Percentiles rank a stretch among this genome's conserved stretches.
phyloP scores from a whole-genome alignment of 1,140 invertebrate species.

The Wasmannia auropunctata region DNA sequence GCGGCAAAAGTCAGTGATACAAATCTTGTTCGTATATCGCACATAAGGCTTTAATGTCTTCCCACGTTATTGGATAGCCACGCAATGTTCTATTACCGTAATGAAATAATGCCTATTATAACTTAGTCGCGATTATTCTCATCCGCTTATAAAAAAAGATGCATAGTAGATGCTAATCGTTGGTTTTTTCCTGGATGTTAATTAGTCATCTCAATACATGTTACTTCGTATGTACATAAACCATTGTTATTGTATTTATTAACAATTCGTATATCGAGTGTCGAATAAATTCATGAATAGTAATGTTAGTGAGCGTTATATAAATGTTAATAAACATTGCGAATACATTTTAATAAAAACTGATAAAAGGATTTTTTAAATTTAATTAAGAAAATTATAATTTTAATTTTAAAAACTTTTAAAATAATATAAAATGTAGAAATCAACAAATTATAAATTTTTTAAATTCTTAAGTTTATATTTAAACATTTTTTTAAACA shows the following conservation, averaged over 20 bases:
- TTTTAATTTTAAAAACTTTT: too few species aligned
- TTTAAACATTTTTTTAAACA: not conserved
- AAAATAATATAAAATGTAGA: not conserved
- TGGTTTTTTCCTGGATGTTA: too few species aligned
- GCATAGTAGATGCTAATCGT: not conserved
- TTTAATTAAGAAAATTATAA: too few species aligned
- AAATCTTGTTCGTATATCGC: not conserved
- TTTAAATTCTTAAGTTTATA: not conserved
- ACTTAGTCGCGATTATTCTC: not conserved
- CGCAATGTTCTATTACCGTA: not conserved
- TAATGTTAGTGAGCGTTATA: too few species aligned
- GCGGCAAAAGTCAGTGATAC: not conserved
- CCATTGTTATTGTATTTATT: too few species aligned
- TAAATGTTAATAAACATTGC: too few species aligned
- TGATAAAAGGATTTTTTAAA: too few species aligned
- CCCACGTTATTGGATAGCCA: not conserved
- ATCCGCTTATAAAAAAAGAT: not conserved
- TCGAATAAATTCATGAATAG: too few species aligned
- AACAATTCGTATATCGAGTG: too few species aligned
- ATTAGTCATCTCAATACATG: too few species aligned
- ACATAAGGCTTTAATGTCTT: not conserved
- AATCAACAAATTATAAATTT: not conserved
- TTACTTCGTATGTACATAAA: too few species aligned
- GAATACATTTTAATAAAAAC: too few species aligned
- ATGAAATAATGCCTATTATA: conserved; percentile 3